Percentiles rank a stretch among this genome's conserved stretches.
phyloP scores from a whole-genome alignment of 2,113 vertebrate genomes.

The Dendrocopos noguchii region DNA sequence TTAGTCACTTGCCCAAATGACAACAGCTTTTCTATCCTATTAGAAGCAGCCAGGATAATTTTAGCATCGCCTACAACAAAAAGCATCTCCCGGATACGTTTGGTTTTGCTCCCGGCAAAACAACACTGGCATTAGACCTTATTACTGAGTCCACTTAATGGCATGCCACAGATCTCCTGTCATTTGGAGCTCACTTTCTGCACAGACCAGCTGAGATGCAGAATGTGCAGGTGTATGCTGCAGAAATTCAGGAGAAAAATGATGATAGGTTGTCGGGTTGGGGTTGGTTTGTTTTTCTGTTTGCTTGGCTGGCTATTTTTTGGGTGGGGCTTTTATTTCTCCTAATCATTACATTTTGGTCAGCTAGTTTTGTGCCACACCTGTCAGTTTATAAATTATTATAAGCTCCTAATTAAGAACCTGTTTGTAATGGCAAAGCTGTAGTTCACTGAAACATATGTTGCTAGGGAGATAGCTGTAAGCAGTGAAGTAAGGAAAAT shows the following conservation, averaged over 20 bases:
- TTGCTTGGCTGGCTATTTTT: background rate
- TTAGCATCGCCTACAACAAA: conserved; percentile 7
- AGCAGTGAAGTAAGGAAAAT: background rate
- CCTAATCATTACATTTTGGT: conserved; percentile 22
- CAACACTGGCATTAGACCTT: background rate
- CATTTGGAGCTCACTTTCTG: background rate
- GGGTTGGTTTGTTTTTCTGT: background rate
- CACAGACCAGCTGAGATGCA: background rate
- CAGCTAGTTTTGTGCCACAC: conserved; percentile 33
- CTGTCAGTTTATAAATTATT: conserved; percentile 45
- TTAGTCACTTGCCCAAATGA: background rate
- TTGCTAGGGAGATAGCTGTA: conserved; percentile 23
- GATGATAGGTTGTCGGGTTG: background rate
- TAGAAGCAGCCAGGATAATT: conserved; percentile 42
- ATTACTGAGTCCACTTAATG: background rate
- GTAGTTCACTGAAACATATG: conserved; percentile 37
- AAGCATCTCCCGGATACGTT: background rate
- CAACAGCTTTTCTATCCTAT: conserved; percentile 4
- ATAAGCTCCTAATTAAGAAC: conserved; percentile 66
- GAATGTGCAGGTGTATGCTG: background rate
- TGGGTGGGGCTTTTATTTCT: background rate
- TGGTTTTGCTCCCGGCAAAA: conserved; percentile 39
- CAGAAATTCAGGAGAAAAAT: background rate
- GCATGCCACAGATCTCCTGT: background rate
- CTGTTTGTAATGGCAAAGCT: conserved; percentile 52